Evolutionary conservation across 2,797 vertebrate genomes (phyloP), one percentile per base, ranked within the genome.

Genomic region (Danio albolineatus): DNA sequence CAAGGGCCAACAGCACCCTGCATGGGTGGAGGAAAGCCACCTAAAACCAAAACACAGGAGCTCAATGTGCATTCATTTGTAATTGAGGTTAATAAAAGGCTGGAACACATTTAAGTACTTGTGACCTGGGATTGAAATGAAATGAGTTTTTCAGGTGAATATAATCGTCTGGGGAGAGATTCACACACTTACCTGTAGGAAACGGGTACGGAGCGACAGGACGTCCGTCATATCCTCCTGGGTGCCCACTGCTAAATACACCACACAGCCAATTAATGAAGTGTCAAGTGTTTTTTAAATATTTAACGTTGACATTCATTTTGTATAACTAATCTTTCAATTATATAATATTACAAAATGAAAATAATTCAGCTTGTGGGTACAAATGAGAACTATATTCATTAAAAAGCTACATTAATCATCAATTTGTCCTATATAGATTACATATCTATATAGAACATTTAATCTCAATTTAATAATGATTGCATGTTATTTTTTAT

Each of bases 11-110:
- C 92, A 9, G 89, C 85, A 69, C 92, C 93, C 17, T 88, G 69
- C 85, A 95, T 87, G 49, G 93, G 92, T 17, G 94, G 93, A 61
- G 93, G 94, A 83, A 92, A 95, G 14, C 89, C 90, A 51, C 93
- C 94, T 95, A 82, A 41, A 46, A n/a, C 5, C 8, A 10, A 36
- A 48, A 6, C 39, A 56, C 1, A 7, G 12, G 9, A 43, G 19
- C 57, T 9, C 56, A 49, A 19, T 51, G 54, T 0, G 0, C 54
- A 38, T 16, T n/a, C n/a, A 16, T n/a, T 12, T 43, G 44, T 44
- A 53, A 21, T 43, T 74, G 44, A 53, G 49, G 16, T 70, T 9
- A 70, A 70, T 54, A 70, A 54, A n/a, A 70, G 49, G 36, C 36
- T 41, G 49, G 17, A 14, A 44, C 10, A 14, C 21, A 21, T 48